A percentile compares a stretch with the other conserved stretches of the same genome.
Evolutionary conservation across 1,140 invertebrate genomes (phyloP).

Genomic region (Eumaeus atala): DNA sequence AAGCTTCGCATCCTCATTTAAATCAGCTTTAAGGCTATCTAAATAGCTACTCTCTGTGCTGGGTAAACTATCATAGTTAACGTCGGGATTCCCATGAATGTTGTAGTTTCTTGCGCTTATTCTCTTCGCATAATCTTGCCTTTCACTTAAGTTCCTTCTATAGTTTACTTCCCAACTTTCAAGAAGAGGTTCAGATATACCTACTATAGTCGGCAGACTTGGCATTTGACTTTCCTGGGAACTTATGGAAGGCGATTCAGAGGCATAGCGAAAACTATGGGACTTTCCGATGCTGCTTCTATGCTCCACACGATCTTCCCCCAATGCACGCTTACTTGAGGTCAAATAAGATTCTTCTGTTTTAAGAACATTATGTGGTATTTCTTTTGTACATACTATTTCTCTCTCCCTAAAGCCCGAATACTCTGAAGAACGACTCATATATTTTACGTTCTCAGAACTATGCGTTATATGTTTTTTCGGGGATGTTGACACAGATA

Average conservation of each 20-base stretch:
- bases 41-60: slow-evolving; percentile 66
- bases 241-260: slow-evolving; percentile 62
- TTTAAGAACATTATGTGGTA: slow-evolving; percentile 36
- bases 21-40: slow-evolving; percentile 62
- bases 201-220: slow-evolving; percentile 69
- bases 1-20: slow-evolving; percentile 49
- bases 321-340: slow-evolving; percentile 53
- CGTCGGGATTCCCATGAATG: slow-evolving; percentile 45
- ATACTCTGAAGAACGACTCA: slow-evolving; percentile 45
- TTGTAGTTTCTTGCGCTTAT: slow-evolving; percentile 59
- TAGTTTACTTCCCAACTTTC: slow-evolving; percentile 74
- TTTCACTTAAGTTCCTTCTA: slow-evolving; percentile 62
- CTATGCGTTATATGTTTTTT: slow-evolving; percentile 45
- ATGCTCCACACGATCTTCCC: slow-evolving; percentile 58
- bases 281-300: slow-evolving; percentile 77
- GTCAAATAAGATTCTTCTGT: slow-evolving; percentile 50
- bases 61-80: slow-evolving; percentile 60
- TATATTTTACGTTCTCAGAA: slow-evolving; percentile 58
- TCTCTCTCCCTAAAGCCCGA: slow-evolving; percentile 48
- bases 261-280: slow-evolving; percentile 78
- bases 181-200: slow-evolving; percentile 68
- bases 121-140: slow-evolving; percentile 56
- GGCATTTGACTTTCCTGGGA: slow-evolving; percentile 71
- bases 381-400: slow-evolving; percentile 41
- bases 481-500: slow-evolving; percentile 44